A percentile compares a stretch with the other conserved stretches of the same genome.
These are phyloP conservation scores for Pseudomugil gertrudae DNA, from an alignment of 2,797 vertebrate genomes.

Conservation along the genomic window DNA sequence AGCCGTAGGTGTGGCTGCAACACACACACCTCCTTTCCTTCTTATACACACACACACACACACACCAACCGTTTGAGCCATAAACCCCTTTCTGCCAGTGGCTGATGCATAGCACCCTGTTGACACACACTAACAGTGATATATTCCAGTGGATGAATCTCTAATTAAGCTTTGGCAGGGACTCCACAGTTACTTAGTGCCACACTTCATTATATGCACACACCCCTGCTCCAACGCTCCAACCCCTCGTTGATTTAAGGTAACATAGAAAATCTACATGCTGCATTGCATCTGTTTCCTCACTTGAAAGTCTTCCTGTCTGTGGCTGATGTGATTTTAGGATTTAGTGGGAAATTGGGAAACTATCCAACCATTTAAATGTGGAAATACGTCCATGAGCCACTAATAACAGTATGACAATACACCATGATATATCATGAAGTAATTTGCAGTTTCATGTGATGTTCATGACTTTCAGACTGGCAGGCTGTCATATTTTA, in stretches of 20 bases:
- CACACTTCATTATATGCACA: constrained; percentile 86
- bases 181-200: constrained; percentile 86
- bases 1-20: constrained; percentile 45
- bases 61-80: constrained; percentile 81
- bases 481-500: constrained; percentile 18
- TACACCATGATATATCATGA: constrained; percentile 8
- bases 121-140: constrained; percentile 93
- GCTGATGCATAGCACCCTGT: constrained; percentile 87
- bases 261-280: constrained; percentile 53
- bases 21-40: constrained; percentile 16
- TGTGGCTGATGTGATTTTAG: constrained; percentile 36
- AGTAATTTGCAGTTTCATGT: constrained; percentile 4
- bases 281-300: constrained; percentile 59
- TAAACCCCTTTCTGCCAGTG: constrained; percentile 84
- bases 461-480: constrained; percentile 16
- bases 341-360: constrained; percentile 25
- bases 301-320: constrained; percentile 43
- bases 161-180: constrained; percentile 93
- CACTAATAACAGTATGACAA: constrained; percentile 11
- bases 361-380: constrained; percentile 31
- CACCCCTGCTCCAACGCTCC: constrained; percentile 78
- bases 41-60: constrained; percentile 50
- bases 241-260: constrained; percentile 83
- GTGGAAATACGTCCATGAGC: constrained; percentile 2
- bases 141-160: constrained; percentile 91